Conservation (phyloP, 2,797 vertebrate genomes). For the Phrynocephalus guinanensis region DNA sequence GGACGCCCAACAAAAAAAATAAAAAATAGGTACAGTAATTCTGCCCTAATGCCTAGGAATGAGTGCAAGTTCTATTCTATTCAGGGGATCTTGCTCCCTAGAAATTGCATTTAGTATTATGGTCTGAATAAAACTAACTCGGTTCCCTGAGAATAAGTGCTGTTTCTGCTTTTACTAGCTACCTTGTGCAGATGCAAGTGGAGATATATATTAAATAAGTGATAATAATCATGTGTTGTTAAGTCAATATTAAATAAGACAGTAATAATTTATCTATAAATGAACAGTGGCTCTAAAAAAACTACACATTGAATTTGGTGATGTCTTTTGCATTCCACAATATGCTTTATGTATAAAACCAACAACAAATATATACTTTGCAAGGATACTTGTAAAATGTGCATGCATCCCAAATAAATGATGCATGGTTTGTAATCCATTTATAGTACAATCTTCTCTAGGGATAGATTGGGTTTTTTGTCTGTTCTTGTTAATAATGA, state of each 20-base stretch:
- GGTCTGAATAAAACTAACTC: neutral
- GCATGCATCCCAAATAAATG: slow-evolving; percentile 7
- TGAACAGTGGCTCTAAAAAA: neutral
- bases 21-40: neutral
- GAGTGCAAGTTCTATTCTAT: neutral
- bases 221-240: too few species aligned
- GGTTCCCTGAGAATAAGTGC: neutral
- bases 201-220: neutral
- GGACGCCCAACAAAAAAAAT: too few species aligned
- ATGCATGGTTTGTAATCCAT: slow-evolving; percentile 8
- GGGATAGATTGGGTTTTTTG: neutral
- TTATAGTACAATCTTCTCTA: slow-evolving; percentile 20
- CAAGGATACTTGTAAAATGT: neutral
- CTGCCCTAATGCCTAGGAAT: neutral
- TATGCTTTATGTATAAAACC: neutral
- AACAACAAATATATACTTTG: neutral
- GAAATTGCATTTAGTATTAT: neutral
- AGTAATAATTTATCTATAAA: neutral
- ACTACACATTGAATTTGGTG: neutral
- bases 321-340: neutral
- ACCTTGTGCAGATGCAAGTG: neutral
- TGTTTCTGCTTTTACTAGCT: neutral
- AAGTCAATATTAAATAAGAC: neutral
- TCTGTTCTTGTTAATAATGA: slow-evolving; percentile 26
- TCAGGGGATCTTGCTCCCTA: neutral